A percentile compares a stretch with the other conserved stretches of the same genome.
Evolutionary conservation across 2,797 vertebrate genomes (phyloP).

Genomic region (Nyctalus aviator): DNA sequence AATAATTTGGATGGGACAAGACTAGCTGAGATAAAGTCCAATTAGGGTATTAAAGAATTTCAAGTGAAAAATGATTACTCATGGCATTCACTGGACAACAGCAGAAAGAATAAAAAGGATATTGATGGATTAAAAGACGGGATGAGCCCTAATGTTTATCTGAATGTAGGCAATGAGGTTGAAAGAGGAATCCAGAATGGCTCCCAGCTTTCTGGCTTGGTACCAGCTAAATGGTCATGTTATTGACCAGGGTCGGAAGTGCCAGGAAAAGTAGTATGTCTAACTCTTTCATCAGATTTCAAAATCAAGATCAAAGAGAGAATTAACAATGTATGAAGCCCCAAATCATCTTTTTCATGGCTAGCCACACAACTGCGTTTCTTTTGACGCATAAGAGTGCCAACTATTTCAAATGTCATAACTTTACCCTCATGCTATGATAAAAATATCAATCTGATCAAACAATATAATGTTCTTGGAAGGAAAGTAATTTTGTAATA

Average conservation of each 20-base stretch:
- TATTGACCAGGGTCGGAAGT: neutral
- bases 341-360: conserved; percentile 7
- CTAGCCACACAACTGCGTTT: neutral
- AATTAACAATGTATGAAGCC: conserved; percentile 3
- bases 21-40: neutral
- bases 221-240: neutral
- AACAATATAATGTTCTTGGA: neutral
- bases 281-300: conserved; percentile 49
- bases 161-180: neutral
- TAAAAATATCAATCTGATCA: conserved; percentile 49
- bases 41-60: neutral
- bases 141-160: neutral
- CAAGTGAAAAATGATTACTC: neutral
- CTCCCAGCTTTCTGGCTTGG: neutral
- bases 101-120: neutral
- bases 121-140: neutral
- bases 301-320: conserved; percentile 58
- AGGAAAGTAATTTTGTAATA: conserved; percentile 31
- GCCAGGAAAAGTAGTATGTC: neutral
- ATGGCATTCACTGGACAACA: neutral
- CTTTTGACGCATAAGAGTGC: neutral
- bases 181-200: neutral
- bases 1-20: neutral
- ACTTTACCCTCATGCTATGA: neutral
- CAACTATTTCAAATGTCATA: conserved; percentile 50